Conservation (phyloP, 1,140 invertebrate genomes). For the Eriocheir sinensis region DNA sequence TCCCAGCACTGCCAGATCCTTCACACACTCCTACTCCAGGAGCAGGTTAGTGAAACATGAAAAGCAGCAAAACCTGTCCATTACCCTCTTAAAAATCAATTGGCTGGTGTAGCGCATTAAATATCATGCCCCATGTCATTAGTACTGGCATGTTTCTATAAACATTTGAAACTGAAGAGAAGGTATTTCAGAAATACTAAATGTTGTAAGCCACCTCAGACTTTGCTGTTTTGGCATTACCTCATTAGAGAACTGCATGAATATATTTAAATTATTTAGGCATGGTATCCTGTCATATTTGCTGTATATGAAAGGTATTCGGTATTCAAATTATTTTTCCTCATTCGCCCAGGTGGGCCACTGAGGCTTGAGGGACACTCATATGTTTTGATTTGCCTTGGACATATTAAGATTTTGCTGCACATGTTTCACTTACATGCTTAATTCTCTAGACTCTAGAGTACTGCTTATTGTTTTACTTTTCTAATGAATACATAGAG, state of each 20-base stretch:
- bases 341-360: neutral
- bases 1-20: neutral
- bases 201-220: neutral
- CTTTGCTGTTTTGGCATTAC: neutral
- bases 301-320: neutral
- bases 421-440: neutral
- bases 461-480: no score
- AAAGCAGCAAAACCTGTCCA: slow-evolving; percentile 58
- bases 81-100: no score
- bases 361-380: neutral
- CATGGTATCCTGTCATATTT: neutral
- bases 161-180: no score
- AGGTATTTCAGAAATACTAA: no score
- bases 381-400: neutral
- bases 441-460: neutral
- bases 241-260: neutral
- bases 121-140: neutral
- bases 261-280: neutral
- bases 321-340: neutral
- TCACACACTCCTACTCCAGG: slow-evolving; percentile 9
- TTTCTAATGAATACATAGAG: no score
- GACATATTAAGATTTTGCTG: neutral
- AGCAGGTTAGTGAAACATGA: slow-evolving; percentile 63
- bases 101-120: neutral
- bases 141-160: no score